Evolutionary conservation across 2,888 invertebrate genomes (phyloP), one percentile per base, ranked within the genome.

Genomic region (Zeuzera pyrina): DNA sequence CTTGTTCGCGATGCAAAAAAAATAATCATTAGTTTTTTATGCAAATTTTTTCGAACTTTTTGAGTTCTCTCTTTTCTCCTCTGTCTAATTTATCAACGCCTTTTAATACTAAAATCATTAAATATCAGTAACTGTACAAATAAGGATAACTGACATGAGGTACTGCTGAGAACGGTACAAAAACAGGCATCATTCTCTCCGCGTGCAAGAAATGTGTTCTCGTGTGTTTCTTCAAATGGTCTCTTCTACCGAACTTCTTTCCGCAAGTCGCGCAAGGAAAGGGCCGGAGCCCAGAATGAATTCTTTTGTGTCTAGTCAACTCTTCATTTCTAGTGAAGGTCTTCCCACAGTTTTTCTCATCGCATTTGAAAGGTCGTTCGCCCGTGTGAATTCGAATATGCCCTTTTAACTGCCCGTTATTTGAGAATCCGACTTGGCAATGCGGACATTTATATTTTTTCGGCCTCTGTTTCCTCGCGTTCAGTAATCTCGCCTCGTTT

Each of bases 211-310:
- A 84, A 57, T 97, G 97, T 0, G 95, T 97, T 54, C 93, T 89
- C 36, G 91, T 90, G 61, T 98, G 97, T 56, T 97, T 98, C 73
- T 95, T 95, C 35, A 98, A 84, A 63, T 98, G 97, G 64, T 98
- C 97, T 49, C 96, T 91, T 25, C 97, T 86, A 0, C 97, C 97
- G 61, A 97, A 98, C 40, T 92, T 88, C 76, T 98, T 98, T 2
- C 94, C 93, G 57, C 97, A 98, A 11, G 91, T 88, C 0, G 88
- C 81, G 60, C 97, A 98, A 0, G 93, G 89, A 63, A 91, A 97
- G 1, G 97, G 94, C 28, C 94, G 85, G 0, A 94, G 78, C 0
- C 95, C 95, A 0, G 94, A 92, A 65, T 95, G 95, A 28, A 95
- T 95, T 43, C 95, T 84, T 57, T 93, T 93, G 65, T 96, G 95